phyloP scores from a whole-genome alignment of 2,888 invertebrate species.

The Esperia sulphurella region DNA sequence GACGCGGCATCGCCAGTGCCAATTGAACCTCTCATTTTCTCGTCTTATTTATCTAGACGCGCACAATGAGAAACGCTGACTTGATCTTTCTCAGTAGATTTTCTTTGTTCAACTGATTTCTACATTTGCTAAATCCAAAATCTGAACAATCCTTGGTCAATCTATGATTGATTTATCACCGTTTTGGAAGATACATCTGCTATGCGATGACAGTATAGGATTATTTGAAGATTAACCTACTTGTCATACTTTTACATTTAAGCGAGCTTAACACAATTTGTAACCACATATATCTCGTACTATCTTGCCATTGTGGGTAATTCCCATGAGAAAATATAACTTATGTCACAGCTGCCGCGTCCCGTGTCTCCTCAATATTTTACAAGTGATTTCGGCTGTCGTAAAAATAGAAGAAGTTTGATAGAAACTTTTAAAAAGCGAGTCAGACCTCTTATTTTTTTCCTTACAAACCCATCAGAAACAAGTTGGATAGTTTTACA shows the following conservation, averaged over 20 bases:
- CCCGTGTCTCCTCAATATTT: constrained; percentile 49
- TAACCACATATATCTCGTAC: constrained; percentile 16
- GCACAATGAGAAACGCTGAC: not conserved
- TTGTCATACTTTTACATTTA: constrained; percentile 2
- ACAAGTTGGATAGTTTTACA: constrained; percentile 67
- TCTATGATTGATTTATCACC: too few relatives aligned
- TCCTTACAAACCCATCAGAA: constrained; percentile 53
- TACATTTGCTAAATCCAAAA: not conserved
- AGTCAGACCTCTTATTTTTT: constrained; percentile 51
- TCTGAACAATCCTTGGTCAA: too few relatives aligned
- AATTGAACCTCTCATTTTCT: constrained; percentile 10
- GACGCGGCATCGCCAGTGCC: not conserved
- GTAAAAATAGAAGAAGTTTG: constrained; percentile 55
- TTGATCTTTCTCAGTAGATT: not conserved
- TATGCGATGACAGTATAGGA: too few relatives aligned
- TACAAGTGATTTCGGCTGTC: constrained; percentile 58
- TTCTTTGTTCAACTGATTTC: not conserved
- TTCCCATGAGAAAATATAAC: constrained; percentile 49
- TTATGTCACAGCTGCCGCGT: constrained; percentile 42
- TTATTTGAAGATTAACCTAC: too few relatives aligned
- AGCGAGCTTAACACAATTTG: constrained; percentile 12
- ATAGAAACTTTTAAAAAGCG: constrained; percentile 59
- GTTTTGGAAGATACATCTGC: too few relatives aligned
- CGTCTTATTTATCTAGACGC: constrained; percentile 3
- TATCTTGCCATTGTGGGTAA: constrained; percentile 29